Base-by-base conservation (phyloP, 2,113 vertebrate genomes). In the Galemys pyrenaicus region DNA sequence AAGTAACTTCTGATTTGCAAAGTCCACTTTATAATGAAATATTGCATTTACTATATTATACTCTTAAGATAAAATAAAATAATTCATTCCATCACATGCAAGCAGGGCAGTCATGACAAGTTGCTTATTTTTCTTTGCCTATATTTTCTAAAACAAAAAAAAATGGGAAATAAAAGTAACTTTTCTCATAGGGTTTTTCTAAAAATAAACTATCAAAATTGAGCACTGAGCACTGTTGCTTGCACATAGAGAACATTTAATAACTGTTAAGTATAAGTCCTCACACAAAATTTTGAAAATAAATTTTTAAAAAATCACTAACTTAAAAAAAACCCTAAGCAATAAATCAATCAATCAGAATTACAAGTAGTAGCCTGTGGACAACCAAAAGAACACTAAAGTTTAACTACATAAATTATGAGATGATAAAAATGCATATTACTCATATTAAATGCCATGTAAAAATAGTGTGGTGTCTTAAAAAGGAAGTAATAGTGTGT, bases 381-480 rank as follows among this genome's bases (percentile, higher is more conserved):
- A 86, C 2, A 87, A 58, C 83, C 24, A 73, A 81, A 81, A 88
- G n/a, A 88, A 39, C 6, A 60, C 4, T 51, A 51, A 13, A 24
- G 10, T 49, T 73, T 91, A 73, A 87, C 32, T 62, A 56, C 7
- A 86, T 37, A 86, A 80, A 89, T 56, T 91, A 80, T 73, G 26
- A 73, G 56, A 67, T 83, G 15, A 56, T 56, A 8, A 94, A 89
- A 86, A 93, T 82, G 20, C 94, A 77, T 67, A 91, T 51, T 75
- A 70, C 6, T 46, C 32, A 68, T 28, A 68, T 54, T 92, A 80
- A 90, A 71, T 77, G 64, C 5, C 51, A 75, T 90, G 13, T 35
- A 68, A 70, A 26, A 35, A 51, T 65, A 87, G 49, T 13, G n/a
- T 2, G 60, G 26, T 20, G 37, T 56, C 64, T 82, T 87, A 51